Evolutionary conservation across 2,113 vertebrate species (phyloP), one percentile per base, ranked within the genome.

Genomic region (Amazona guildingii): DNA sequence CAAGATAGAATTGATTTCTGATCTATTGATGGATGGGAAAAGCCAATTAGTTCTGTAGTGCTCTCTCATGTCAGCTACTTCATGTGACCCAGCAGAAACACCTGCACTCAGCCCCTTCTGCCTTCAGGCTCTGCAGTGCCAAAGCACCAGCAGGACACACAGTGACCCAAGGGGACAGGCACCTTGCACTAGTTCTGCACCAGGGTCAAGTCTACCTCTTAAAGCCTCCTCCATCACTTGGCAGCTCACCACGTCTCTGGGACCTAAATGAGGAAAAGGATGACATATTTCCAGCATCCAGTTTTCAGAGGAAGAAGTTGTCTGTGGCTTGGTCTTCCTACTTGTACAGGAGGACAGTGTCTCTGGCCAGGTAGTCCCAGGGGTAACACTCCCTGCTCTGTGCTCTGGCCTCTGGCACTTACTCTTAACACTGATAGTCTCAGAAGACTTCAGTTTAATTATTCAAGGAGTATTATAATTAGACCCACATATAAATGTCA

Each of bases 61-160:
- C 69, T 67, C 14, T 46, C 35, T 63, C 1, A 0, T 21, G 13
- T 29, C 57, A 90, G 20, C 48, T 91, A 25, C 39, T 80, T 73
- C 35, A n/a, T 0, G 0, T 29, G 52, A 49, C 21, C 17, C 0
- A 0, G 6, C 8, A 33, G 43, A 88, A 64, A n/a, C 27, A 49
- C 5, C 9, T 21, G 0, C 14, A 18, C 2, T 5, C 9, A 23
- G 44, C 6, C 39, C 16, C 59, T 70, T 82, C 35, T 82, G 76
- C 11, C 48, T 44, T 46, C n/a, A 39, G 16, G 46, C 41, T 55
- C 70, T 72, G 64, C 43, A 77, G 59, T 55, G 12, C 20, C 63
- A 48, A 76, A 63, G 63, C 4, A 2, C 28, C 4, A 2, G 49
- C 33, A 25, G 43, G 55, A 59, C 54, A 68, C 5, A 10, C 0